These are phyloP conservation scores for Dissostichus mawsoni DNA, from an alignment of 2,113 vertebrate species.

Conservation along the genomic window DNA sequence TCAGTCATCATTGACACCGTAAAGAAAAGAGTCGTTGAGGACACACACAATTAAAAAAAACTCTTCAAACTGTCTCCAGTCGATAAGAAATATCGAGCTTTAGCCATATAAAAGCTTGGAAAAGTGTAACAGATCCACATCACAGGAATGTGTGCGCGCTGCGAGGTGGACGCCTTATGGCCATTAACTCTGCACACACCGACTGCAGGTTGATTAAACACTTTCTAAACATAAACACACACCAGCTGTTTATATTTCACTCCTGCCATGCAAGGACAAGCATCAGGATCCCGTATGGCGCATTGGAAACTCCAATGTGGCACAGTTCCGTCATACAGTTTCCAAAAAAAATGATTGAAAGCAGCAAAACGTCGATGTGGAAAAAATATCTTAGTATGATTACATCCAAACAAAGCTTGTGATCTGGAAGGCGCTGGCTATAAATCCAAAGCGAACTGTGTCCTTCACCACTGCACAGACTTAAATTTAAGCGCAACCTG, in stretches of 20 bases:
- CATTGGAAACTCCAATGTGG: conserved; percentile 52
- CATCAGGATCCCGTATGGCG: conserved; percentile 28
- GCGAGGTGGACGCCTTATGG: conserved; percentile 17
- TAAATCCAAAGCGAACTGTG: conserved; percentile 48
- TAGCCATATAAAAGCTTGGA: conserved; percentile 6
- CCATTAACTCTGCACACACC: conserved; percentile 25
- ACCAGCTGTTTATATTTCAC: conserved; percentile 11
- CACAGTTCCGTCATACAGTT: conserved; percentile 25
- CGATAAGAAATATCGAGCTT: neutral
- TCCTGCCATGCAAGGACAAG: conserved; percentile 9
- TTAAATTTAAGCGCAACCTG: conserved; percentile 69
- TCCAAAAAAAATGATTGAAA: neutral
- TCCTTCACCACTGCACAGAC: conserved; percentile 30
- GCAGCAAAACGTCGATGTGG: neutral
- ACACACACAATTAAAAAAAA: conserved; percentile 16
- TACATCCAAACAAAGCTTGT: neutral
- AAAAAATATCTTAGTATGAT: neutral
- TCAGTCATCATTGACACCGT: conserved; percentile 82
- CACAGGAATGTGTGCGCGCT: conserved; percentile 51
- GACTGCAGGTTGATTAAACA: neutral
- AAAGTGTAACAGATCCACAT: conserved; percentile 46
- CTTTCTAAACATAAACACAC: neutral
- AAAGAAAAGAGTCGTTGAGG: neutral
- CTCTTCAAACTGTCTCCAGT: conserved; percentile 33
- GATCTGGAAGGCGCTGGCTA: neutral